Evolutionary conservation across 2,888 invertebrate species (phyloP), one percentile per base, ranked within the genome.

Genomic region (Heliconius erato): DNA sequence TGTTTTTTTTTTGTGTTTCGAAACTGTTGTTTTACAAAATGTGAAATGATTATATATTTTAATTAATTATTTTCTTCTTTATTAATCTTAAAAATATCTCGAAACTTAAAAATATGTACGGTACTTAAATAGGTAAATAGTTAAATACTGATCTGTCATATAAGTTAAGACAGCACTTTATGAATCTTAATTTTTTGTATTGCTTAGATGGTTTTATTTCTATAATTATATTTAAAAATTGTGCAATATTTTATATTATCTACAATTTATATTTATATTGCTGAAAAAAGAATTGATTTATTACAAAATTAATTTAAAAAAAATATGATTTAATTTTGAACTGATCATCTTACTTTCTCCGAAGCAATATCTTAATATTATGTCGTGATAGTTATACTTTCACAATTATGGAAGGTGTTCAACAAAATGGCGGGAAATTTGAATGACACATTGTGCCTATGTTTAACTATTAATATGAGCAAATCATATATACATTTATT

Each of bases 321-420:
- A 54, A 54, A 19, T 7, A 54, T 7, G 7, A 3, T 54, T 19
- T 5, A 16, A 19, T 54, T 54, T 19, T 44, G 6, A 67, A 65
- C 3, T 26, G 40, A 44, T 80, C 67, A 78, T 78, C 82, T 74
- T 63, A 84, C 84, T 85, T 82, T 85, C 85, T 82, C 82, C 77
- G 74, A 32, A 71, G 26, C 32, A 74, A 74, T 68, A 44, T 77
- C 40, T 77, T 44, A 44, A 44, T 80, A 65, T 71, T 72, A 82
- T 81, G 28, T 79, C 74, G 74, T 79, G 78, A 81, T 82, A 82
- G 79, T 74, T 59, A 63, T 74, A 84, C 84, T 84, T 85, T 85
- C 84, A 85, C 85, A 83, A 82, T 80, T 83, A 82, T 80, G 65
- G 80, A 83, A 80, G 68, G 81, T 80, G 81, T 80, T 77, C 81